Percentiles rank a stretch among this genome's conserved stretches.
These are phyloP conservation scores for Carassius carassius DNA, from an alignment of 2,113 vertebrate species.

Conservation along the genomic window DNA sequence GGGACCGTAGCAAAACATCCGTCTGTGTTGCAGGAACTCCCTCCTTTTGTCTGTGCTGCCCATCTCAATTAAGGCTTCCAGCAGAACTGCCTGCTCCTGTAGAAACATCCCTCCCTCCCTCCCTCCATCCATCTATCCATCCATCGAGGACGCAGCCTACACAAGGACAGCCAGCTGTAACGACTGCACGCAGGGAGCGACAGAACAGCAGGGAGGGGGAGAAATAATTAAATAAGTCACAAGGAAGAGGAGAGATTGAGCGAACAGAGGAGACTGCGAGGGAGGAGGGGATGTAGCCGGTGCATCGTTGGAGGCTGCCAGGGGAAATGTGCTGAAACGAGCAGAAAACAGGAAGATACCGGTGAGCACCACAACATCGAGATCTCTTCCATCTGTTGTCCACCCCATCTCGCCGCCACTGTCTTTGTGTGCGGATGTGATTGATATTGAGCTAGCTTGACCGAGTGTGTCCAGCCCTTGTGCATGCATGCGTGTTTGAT, in stretches of 20 bases:
- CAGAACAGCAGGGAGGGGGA: slow-evolving; percentile 28
- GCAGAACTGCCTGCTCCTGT: background rate
- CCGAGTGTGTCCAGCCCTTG: slow-evolving; percentile 1
- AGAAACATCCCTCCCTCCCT: slow-evolving; percentile 24
- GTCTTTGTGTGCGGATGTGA: slow-evolving; percentile 43
- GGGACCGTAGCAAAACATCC: slow-evolving; percentile 39
- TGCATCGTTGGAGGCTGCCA: slow-evolving; percentile 56
- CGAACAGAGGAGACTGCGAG: slow-evolving; percentile 39
- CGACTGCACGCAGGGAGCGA: slow-evolving; percentile 24
- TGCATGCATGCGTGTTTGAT: slow-evolving; percentile 21
- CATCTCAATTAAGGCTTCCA: slow-evolving; percentile 31
- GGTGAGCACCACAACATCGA: slow-evolving; percentile 49
- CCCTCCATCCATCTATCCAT: background rate
- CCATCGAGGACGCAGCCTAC: slow-evolving; percentile 26
- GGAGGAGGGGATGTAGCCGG: slow-evolving; percentile 56
- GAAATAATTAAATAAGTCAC: slow-evolving; percentile 45
- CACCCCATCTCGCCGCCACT: background rate
- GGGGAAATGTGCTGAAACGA: slow-evolving; percentile 57
- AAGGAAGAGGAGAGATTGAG: slow-evolving; percentile 39
- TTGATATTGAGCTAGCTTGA: slow-evolving; percentile 52
- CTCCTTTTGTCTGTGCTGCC: slow-evolving; percentile 37
- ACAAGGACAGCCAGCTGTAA: slow-evolving; percentile 41
- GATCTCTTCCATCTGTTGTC: slow-evolving; percentile 22
- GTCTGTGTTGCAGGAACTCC: slow-evolving; percentile 15
- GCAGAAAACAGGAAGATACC: slow-evolving; percentile 46